Conservation (phyloP, 1,140 invertebrate genomes). For the Nymphalis io region DNA sequence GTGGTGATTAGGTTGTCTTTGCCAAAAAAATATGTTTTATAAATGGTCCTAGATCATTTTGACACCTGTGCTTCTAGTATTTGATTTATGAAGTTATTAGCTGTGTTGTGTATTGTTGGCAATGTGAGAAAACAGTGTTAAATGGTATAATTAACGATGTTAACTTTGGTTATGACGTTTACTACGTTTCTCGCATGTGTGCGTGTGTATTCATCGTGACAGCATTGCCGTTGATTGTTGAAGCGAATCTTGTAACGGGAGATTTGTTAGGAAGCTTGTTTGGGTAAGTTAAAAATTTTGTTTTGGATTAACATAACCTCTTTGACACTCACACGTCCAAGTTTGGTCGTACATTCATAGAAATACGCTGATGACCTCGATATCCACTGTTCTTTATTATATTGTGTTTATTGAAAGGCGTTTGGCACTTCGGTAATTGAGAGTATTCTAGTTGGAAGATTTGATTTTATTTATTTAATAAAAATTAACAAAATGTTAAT, state of each 20-base stretch:
- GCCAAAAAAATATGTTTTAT: constrained; percentile 73
- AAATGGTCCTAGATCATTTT: constrained; percentile 64
- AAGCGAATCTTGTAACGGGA: constrained; percentile 77
- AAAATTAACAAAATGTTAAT: not conserved
- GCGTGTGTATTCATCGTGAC: constrained; percentile 62
- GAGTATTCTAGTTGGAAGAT: constrained; percentile 7
- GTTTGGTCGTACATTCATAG: constrained; percentile 39
- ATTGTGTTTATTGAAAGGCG: constrained; percentile 27
- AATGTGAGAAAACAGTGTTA: constrained; percentile 57
- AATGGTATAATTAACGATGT: constrained; percentile 70
- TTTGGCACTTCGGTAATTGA: constrained; percentile 25
- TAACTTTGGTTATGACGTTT: constrained; percentile 78
- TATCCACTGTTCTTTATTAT: constrained; percentile 29
- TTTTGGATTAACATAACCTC: constrained; percentile 65
- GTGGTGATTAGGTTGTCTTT: constrained; percentile 78
- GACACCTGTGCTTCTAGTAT: constrained; percentile 49
- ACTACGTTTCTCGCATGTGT: constrained; percentile 67
- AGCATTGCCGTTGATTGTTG: constrained; percentile 72
- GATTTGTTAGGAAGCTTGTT: constrained; percentile 63
- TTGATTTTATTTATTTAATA: not conserved
- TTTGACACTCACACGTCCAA: constrained; percentile 48
- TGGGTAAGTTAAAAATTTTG: constrained; percentile 66
- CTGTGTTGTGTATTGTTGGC: constrained; percentile 61
- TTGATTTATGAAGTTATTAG: constrained; percentile 56
- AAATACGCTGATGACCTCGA: constrained; percentile 53